Evolutionary conservation across 1,140 invertebrate genomes (phyloP).

Genomic region (Scaptomyza montana): DNA sequence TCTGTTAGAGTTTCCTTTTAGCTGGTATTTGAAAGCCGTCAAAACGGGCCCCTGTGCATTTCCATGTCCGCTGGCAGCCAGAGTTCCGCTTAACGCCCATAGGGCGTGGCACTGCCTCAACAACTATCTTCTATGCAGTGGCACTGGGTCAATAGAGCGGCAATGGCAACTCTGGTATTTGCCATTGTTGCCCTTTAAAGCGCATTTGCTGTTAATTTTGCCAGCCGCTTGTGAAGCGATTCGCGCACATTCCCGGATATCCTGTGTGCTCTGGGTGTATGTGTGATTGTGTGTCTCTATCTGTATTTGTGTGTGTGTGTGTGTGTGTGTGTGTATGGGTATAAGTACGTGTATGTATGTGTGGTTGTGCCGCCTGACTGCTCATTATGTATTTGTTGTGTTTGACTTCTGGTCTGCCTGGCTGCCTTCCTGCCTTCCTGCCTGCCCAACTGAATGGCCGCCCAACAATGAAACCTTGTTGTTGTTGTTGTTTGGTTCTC

Average conservation of each 20-base stretch:
- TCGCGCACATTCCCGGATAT: slow-evolving; percentile 75
- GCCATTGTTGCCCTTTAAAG: slow-evolving; percentile 79
- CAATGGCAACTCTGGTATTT: slow-evolving; percentile 59
- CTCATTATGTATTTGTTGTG: slow-evolving; percentile 74
- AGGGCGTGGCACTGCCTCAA: slow-evolving; percentile 36
- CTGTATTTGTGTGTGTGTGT: no score
- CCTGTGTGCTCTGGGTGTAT: slow-evolving; percentile 51
- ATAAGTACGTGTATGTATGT: slow-evolving; percentile 20
- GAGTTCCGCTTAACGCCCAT: slow-evolving; percentile 59
- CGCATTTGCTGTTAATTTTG: slow-evolving; percentile 79
- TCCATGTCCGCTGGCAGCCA: slow-evolving; percentile 70
- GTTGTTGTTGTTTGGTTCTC: slow-evolving; percentile 7
- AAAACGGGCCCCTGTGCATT: slow-evolving; percentile 46
- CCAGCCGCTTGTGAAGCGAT: slow-evolving; percentile 70
- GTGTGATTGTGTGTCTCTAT: slow-evolving; percentile 4
- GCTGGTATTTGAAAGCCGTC: slow-evolving; percentile 49
- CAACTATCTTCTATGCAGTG: slow-evolving; percentile 13
- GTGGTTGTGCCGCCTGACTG: slow-evolving; percentile 51
- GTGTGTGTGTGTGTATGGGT: slow-evolving; percentile 22
- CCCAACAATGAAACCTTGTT: background rate
- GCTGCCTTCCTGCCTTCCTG: slow-evolving; percentile 8
- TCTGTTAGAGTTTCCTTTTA: slow-evolving; percentile 76
- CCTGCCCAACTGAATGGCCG: background rate
- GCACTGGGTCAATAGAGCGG: slow-evolving; percentile 75
- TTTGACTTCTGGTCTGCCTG: slow-evolving; percentile 55